Base-by-base conservation (phyloP, 2,797 vertebrate species). In the Pogoniulus pusillus region DNA sequence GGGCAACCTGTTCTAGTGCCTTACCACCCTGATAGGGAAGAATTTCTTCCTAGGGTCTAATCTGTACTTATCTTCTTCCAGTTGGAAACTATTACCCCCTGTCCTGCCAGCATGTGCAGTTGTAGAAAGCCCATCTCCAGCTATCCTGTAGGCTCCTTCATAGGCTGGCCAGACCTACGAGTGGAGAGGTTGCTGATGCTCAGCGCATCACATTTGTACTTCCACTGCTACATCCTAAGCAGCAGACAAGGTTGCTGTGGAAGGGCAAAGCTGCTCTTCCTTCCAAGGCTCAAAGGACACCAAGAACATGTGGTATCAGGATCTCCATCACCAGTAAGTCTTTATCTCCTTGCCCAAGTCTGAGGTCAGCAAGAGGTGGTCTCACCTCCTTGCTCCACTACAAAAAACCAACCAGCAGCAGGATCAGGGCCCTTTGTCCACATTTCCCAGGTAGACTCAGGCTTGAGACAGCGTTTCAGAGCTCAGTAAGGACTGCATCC, bases 241-340 rank as follows among this genome's bases (percentile, higher is more conserved):
- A 83, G 54, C 10, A 24, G 23, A 49, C 47, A 23, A 60, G 64
- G 5, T 6, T 71, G 75, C 55, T 75, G 62, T 37, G 34, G 34
- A 70, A 72, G 35, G 49, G 30, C 47, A 66, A n/a, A 55, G 45
- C n/a, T 51, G 17, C 22, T 20, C 22, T 12, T 70, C 30, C 24
- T 60, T 53, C 74, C 37, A 30, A 59, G 51, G 30, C 14, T n/a
- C 1, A 17, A 41, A 71, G 17, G 17, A 17, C 10, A 15, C 13
- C 1, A 4, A 49, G 30, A 72, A 55, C 17, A 47, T 0, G 0
- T 11, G 6, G 9, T 63, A 10, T 75, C 35, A 57, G 35, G 5
- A 88, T 30, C 35, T 24, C 27, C 8, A 8, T 11, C 6, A 3
- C 24, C 35, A 49, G 9, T 15, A 72, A 23, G 41, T 18, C 29